Conservation (phyloP, 2,888 invertebrate genomes). For the Bursaphelenchus okinawaensis region DNA sequence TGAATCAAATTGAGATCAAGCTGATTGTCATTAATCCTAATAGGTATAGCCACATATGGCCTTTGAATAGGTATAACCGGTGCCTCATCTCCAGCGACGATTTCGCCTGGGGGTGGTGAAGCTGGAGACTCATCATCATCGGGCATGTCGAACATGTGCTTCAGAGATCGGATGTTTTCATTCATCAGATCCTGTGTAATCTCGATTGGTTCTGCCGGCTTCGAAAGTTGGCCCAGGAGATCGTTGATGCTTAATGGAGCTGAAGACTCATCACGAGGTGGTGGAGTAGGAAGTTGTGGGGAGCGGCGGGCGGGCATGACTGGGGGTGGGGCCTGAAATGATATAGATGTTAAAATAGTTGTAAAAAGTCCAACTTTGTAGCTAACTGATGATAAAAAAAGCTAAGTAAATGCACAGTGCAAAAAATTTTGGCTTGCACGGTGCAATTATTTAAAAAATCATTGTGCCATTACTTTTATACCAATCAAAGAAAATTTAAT, state of each 20-base stretch:
- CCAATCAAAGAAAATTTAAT: too few species aligned
- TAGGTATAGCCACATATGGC: neutral
- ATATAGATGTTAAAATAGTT: too few species aligned
- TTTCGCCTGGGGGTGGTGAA: slow-evolving; percentile 19
- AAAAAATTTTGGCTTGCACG: too few species aligned
- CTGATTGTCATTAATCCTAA: neutral
- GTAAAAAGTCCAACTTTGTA: too few species aligned
- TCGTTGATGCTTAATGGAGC: neutral
- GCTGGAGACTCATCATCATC: slow-evolving; percentile 25
- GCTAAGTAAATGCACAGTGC: too few species aligned
- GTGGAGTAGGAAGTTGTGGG: neutral
- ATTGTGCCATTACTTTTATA: too few species aligned
- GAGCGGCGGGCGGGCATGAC: neutral
- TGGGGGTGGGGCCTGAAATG: neutral
- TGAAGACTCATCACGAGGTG: neutral
- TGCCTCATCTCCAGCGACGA: slow-evolving; percentile 4
- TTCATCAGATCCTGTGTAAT: neutral
- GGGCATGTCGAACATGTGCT: slow-evolving; percentile 6
- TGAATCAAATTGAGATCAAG: slow-evolving; percentile 28
- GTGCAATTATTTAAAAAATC: neutral
- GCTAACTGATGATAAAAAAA: too few species aligned
- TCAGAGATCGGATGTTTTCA: slow-evolving; percentile 1
- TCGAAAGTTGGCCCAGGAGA: neutral
- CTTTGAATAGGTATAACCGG: slow-evolving; percentile 6
- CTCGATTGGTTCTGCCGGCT: neutral